Conservation (phyloP, 2,113 vertebrate genomes). For the Perca fluviatilis region DNA sequence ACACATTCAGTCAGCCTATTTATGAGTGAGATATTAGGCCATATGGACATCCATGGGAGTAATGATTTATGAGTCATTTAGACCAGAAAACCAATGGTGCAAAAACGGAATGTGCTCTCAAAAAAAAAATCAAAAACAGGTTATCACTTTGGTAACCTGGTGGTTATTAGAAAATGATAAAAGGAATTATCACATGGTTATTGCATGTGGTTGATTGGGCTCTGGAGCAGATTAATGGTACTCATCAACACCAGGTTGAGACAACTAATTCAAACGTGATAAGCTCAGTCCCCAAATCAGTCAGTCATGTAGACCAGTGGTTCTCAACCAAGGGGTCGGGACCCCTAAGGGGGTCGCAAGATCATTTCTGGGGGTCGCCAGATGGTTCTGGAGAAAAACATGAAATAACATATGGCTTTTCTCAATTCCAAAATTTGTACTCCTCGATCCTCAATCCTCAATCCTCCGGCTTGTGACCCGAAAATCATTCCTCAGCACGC, state of each 20-base stretch:
- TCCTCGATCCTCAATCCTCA: too few species aligned
- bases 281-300: constrained; percentile 20
- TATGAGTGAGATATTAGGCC: constrained; percentile 37
- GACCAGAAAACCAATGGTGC: neutral
- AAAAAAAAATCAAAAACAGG: neutral
- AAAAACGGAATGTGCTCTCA: neutral
- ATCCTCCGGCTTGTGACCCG: too few species aligned
- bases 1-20: constrained; percentile 44
- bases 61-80: constrained; percentile 21
- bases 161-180: neutral
- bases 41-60: constrained; percentile 42
- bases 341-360: too few species aligned
- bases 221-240: neutral
- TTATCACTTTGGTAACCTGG: neutral
- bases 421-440: too few species aligned
- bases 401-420: too few species aligned
- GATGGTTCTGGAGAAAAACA: too few species aligned
- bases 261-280: constrained; percentile 20
- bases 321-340: too few species aligned
- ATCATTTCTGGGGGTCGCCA: too few species aligned
- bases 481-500: too few species aligned
- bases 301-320: neutral
- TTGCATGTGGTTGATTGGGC: neutral
- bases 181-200: neutral
- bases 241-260: neutral